Conservation (phyloP, 2,888 invertebrate genomes). For the Lamproptera curius region DNA sequence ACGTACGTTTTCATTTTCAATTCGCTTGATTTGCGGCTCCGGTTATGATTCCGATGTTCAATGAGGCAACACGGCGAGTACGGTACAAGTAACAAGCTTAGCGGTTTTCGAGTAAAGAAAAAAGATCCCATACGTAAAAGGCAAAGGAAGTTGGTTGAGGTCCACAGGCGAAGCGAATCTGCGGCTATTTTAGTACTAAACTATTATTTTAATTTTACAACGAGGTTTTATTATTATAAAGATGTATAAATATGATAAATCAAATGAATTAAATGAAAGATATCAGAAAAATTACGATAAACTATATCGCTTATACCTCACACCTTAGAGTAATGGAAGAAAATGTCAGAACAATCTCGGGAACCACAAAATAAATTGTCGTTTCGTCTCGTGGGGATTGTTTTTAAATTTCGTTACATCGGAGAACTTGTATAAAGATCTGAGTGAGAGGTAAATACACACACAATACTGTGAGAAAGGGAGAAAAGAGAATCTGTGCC, state of each 20-base stretch:
- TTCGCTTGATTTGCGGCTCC: conserved; percentile 30
- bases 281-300: background rate
- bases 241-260: too few species aligned
- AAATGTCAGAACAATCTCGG: conserved; percentile 35
- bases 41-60: conserved; percentile 43
- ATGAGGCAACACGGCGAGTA: conserved; percentile 20
- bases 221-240: too few species aligned
- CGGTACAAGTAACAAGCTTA: conserved; percentile 1
- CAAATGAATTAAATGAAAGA: too few species aligned
- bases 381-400: conserved; percentile 53
- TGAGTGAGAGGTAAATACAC: conserved; percentile 36
- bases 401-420: conserved; percentile 68
- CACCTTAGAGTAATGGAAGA: conserved; percentile 24
- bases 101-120: too few species aligned
- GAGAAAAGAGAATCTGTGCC: too few species aligned
- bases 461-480: too few species aligned
- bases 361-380: conserved; percentile 36
- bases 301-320: background rate
- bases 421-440: conserved; percentile 34
- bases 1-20: conserved; percentile 14
- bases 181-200: too few species aligned
- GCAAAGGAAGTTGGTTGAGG: too few species aligned
- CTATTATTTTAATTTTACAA: too few species aligned
- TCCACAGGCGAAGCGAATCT: too few species aligned
- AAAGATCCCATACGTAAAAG: too few species aligned